Conservation (phyloP, 2,113 vertebrate species). For the Cavia porcellus region DNA sequence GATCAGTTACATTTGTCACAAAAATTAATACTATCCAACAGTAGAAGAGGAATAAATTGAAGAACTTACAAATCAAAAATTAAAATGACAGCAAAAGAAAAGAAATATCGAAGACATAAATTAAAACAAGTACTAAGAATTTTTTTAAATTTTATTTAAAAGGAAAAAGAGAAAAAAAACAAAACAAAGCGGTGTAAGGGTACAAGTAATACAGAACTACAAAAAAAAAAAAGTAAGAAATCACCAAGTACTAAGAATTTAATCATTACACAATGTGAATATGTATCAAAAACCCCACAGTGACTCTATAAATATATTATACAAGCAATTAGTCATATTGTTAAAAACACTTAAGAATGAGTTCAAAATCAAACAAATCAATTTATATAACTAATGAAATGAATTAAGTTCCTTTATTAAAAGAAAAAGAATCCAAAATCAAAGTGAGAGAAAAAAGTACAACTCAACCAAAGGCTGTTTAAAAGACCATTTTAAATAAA, state of each 20-base stretch:
- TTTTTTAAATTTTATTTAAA: no score
- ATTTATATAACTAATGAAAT: not conserved
- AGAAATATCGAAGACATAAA: constrained; percentile 25
- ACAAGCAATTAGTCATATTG: not conserved
- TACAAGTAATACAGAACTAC: no score
- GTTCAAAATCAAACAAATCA: not conserved
- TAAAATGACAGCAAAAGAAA: not conserved
- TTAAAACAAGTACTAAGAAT: no score
- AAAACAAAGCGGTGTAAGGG: no score
- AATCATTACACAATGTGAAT: not conserved
- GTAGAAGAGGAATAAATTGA: not conserved
- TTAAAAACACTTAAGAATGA: not conserved
- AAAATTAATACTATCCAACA: not conserved
- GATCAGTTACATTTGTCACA: not conserved
- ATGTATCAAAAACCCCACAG: not conserved
- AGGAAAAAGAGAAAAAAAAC: no score
- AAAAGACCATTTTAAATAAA: constrained; percentile 52
- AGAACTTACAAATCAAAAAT: not conserved
- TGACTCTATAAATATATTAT: not conserved
- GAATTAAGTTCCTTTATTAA: constrained; percentile 24
- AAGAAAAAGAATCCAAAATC: not conserved
- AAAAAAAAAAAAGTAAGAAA: no score
- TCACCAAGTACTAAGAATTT: not conserved
- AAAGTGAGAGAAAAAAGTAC: not conserved
- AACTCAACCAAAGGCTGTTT: not conserved